Evolutionary conservation across 2,888 invertebrate species (phyloP).

Genomic region (Girardia tigrina): DNA sequence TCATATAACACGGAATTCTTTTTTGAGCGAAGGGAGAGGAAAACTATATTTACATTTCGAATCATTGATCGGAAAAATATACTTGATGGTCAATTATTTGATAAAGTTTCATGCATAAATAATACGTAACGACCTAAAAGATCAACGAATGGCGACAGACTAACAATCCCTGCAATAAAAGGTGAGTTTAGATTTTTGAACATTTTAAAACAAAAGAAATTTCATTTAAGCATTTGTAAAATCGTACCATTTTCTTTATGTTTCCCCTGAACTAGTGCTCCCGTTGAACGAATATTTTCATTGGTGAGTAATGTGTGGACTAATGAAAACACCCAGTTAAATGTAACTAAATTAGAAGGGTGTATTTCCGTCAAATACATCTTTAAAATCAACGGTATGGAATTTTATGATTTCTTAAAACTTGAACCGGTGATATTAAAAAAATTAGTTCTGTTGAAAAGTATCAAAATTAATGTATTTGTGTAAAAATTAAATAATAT

Average conservation of each 20-base stretch:
- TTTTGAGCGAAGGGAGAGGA: conserved; percentile 11
- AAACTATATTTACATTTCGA: neutral
- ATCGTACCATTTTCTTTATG: neutral
- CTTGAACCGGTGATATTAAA: no score
- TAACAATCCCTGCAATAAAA: neutral
- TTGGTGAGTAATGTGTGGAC: conserved; percentile 15
- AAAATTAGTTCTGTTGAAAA: no score
- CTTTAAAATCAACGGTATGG: neutral
- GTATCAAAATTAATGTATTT: no score
- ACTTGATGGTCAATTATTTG: conserved; percentile 10
- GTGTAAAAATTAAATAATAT: no score
- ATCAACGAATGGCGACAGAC: conserved; percentile 16
- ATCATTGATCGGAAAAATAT: neutral
- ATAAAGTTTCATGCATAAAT: neutral
- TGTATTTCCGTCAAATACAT: neutral
- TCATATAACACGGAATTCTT: neutral
- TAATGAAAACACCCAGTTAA: conserved; percentile 9
- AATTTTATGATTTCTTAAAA: no score
- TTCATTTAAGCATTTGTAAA: neutral
- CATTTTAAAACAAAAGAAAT: conserved; percentile 17
- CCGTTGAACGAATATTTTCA: conserved; percentile 10
- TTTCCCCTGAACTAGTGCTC: neutral
- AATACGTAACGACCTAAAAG: neutral
- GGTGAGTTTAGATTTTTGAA: conserved; percentile 23
- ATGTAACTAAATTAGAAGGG: neutral